Evolutionary conservation across 2,113 vertebrate genomes (phyloP), one percentile per base, ranked within the genome.

Genomic region (Lampris megalopsis): DNA sequence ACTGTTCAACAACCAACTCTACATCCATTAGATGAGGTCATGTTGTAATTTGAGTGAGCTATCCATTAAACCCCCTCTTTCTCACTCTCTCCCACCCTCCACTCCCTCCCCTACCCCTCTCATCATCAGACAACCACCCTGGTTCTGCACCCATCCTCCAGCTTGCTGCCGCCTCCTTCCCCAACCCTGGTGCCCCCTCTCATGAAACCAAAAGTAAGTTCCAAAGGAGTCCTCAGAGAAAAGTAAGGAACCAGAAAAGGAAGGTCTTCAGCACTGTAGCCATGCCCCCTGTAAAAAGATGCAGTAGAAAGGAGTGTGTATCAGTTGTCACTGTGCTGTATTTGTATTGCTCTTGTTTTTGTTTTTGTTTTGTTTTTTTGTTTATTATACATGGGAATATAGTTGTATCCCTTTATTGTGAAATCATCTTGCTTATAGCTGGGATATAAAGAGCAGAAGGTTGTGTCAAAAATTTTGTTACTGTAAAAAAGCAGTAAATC

Each of bases 201-300:
- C 92, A 95, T 75, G 94, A 94, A 91, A 92, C 87, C 87, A 95
- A 94, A 94, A 94, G 94, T 95, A 95, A 95, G 94, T 94, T 81
- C 58, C 67, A 58, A 71, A 66, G 13, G 54, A 65, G 49, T 59
- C 10, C 24, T 38, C 5, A 59, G 56, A 78, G 42, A 62, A 7
- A 1, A 41, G n/a, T 42, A 3, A n/a, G 10, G 3, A 45, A 9
- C 38, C 5, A 1, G 2, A 5, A 37, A 11, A 24, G 24, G 24
- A 24, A 24, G 24, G 13, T 10, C n/a, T 52, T 1, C 24, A 9
- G 5, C 48, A 3, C 9, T 49, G 4, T 37, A 45, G 43, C 43
- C 43, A 45, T 45, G 4, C 1, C 4, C 43, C 4, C 43, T 24
- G 24, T 24, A 24, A 24, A 24, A 24, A 24, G 24, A 24, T 24